Base-by-base conservation (phyloP, 92 coral and sea anemone species). In the Epizoanthus illoricatus region DNA sequence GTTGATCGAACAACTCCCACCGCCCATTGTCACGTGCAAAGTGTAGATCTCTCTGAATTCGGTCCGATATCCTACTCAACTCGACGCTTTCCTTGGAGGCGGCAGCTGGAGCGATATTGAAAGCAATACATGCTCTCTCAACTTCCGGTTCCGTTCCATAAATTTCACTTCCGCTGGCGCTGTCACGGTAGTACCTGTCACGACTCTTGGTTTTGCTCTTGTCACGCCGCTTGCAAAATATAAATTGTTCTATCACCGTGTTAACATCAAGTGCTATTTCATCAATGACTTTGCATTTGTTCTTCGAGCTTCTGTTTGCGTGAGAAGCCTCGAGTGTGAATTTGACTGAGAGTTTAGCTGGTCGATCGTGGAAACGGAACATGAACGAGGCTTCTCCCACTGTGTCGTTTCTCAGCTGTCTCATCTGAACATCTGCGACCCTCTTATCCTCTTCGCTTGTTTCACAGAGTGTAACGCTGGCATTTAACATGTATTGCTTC, bases 1-100 rank as follows among this genome's bases (percentile, higher is more conserved):
- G 36, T 6, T 67, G 43, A 18, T 76, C 74, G 56, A 90, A 90
- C 20, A 24, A 47, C 6, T 70, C 85, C 94, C 94, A 90, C 23
- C 54, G 47, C 17, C 89, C 94, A 60, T 90, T 87, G 57, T 90
- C 94, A 42, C 94, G 91, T 33, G 39, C 74, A 0, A 54, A 76
- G 74, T 90, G 94, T 2, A 90, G 79, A 7, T 42, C 24, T 45
- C 67, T 75, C 89, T 85, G 86, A 20, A 90, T 66, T 8, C 73
- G 60, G 49, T 86, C 89, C 13, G 89, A 86, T 62, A 80, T 72
- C 55, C 20, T 45, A 55, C 73, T 69, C 36, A 86, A 47, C 17
- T 65, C 28, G 13, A 11, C 18, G 40, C 45, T 59, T 28, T 84
- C 58, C 8, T 45, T 72, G n/a, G 89, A 80, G 2, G 58, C 75